These are phyloP conservation scores for Pseudeuparius sepicola DNA, from an alignment of 2,888 invertebrate species.

Conservation along the genomic window DNA sequence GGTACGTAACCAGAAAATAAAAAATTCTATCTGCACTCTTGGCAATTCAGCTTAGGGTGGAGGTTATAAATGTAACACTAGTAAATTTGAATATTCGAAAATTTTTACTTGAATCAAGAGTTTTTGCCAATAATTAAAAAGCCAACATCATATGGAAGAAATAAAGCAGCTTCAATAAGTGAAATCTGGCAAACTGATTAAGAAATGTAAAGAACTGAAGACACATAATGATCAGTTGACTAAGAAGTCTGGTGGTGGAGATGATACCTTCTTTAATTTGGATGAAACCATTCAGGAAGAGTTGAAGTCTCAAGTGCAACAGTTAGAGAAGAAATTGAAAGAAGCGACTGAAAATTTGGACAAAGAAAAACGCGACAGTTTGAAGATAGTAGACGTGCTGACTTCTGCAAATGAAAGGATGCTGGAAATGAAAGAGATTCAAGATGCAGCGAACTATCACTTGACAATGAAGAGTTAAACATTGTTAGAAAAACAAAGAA, in stretches of 20 bases:
- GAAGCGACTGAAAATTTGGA: constrained; percentile 49
- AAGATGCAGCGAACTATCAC: constrained; percentile 59
- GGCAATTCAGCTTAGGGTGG: no score
- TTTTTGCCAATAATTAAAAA: constrained; percentile 50
- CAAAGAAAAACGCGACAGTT: constrained; percentile 55
- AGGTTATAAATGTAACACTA: no score
- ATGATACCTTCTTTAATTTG: constrained; percentile 49
- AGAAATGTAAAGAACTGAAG: constrained; percentile 78
- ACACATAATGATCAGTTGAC: constrained; percentile 49
- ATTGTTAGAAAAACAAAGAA: constrained; percentile 45
- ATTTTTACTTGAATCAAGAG: no score
- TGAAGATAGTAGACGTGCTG: constrained; percentile 63
- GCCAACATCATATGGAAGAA: constrained; percentile 49
- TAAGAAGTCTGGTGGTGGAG: constrained; percentile 20
- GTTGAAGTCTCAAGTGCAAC: constrained; percentile 55
- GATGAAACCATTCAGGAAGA: constrained; percentile 75
- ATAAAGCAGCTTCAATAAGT: constrained; percentile 54
- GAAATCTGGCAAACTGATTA: constrained; percentile 68
- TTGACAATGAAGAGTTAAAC: constrained; percentile 52
- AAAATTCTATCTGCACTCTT: no score
- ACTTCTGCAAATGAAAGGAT: constrained; percentile 67
- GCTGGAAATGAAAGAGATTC: constrained; percentile 70
- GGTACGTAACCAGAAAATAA: no score
- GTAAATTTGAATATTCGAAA: no score
- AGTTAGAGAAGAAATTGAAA: constrained; percentile 54